Base-by-base conservation (phyloP, 35 echinoderm and acorn worm genomes). In the Ophioderma brevispina region DNA sequence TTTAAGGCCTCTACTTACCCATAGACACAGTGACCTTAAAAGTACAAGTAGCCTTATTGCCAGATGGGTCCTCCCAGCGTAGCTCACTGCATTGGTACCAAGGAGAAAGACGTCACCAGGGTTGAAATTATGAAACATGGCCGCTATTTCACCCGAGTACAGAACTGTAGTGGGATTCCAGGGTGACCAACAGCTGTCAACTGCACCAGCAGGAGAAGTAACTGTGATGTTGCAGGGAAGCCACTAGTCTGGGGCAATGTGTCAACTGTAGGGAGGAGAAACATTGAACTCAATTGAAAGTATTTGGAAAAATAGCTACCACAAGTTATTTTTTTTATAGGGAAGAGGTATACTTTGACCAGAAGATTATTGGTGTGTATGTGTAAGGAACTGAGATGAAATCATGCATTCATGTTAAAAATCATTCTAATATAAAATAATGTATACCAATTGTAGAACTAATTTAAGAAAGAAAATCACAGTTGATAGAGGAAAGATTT, bases 61-160 rank as follows among this genome's bases (percentile, higher is more conserved):
- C 80, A 13, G 94, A 87, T 10, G 85, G 38, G 84, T 96, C 94
- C 31, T 80, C 50, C 52, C 92, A 95, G 79, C 80, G 90, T 95
- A 95, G 38, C 56, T 92, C 1, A 95, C 86, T 1, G n/a, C 17
- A 38, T 90, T 95, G 17, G 75, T 85, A 34, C 90, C 94, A 14
- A 89, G 33, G 0, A 90, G 80, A 80, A 92, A 95, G 25, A 56
- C 49, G 13, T 87, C 31, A 0, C 91, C 91, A 31, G 84, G 49
- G 30, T 52, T 64, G 52, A 33, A 59, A 59, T 85, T 85, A 33
- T 52, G 15, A 25, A 37, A 33, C 0, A 13, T 31, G 19, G 10
- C 28, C 14, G 87, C 91, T 13, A 33, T 40, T 40, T 56, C 37
- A 30, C 92, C 92, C 13, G 91, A 92, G 55, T 92, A 87, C 91